Evolutionary conservation across 2,113 vertebrate genomes (phyloP).

Genomic region (Antennarius striatus): DNA sequence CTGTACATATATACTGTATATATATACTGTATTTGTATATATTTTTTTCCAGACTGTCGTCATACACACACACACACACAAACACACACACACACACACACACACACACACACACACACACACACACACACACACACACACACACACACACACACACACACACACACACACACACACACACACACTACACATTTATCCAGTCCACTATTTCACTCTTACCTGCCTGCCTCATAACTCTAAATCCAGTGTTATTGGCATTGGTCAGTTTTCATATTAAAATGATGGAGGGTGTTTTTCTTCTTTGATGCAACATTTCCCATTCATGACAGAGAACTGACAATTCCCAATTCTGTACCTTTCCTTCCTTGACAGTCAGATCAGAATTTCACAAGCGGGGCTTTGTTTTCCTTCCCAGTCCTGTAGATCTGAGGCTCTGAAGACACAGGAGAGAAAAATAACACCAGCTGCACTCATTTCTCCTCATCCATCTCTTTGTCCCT

Average conservation of each 20-base stretch:
- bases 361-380: conserved; percentile 81
- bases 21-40: too few species aligned
- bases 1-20: too few species aligned
- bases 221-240: conserved; percentile 62
- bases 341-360: conserved; percentile 81
- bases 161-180: too few species aligned
- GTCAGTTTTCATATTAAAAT: conserved; percentile 76
- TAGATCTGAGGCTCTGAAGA: conserved; percentile 70
- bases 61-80: too few species aligned
- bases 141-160: too few species aligned
- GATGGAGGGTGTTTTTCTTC: conserved; percentile 67
- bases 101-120: too few species aligned
- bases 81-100: too few species aligned
- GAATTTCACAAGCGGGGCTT: conserved; percentile 78
- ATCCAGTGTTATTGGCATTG: conserved; percentile 79
- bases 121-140: too few species aligned
- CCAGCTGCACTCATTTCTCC: conserved; percentile 82
- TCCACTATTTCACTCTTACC: conserved; percentile 44
- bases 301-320: conserved; percentile 68
- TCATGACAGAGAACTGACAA: conserved; percentile 76
- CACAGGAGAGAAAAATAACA: conserved; percentile 76
- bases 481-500: conserved; percentile 38
- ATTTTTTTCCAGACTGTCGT: too few species aligned
- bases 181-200: conserved; percentile 69
- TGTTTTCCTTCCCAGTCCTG: conserved; percentile 57